Evolutionary conservation across 2,888 invertebrate genomes (phyloP).

Genomic region (Cremastinae sp.): DNA sequence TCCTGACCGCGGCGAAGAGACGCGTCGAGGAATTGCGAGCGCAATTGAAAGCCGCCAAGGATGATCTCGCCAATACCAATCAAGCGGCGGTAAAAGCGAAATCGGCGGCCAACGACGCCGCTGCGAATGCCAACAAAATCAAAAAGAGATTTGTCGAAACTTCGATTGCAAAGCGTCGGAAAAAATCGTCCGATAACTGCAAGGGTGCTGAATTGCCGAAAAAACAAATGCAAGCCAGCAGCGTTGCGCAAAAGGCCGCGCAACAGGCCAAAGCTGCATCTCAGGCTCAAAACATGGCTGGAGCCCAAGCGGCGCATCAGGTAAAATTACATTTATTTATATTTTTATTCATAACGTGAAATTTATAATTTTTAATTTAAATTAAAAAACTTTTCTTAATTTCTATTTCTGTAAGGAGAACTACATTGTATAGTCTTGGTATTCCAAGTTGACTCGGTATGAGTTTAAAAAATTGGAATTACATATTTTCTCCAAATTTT

Average conservation of each 20-base stretch:
- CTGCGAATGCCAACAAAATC: constrained; percentile 82
- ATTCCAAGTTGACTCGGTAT: too few species aligned
- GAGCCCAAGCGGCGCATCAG: constrained; percentile 86
- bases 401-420: too few species aligned
- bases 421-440: too few species aligned
- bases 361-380: not conserved
- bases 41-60: constrained; percentile 84
- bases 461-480: too few species aligned
- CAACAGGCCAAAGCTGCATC: constrained; percentile 87
- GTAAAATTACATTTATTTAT: constrained; percentile 72
- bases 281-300: constrained; percentile 87
- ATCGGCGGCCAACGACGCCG: constrained; percentile 86
- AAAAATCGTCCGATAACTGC: constrained; percentile 43
- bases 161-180: not conserved
- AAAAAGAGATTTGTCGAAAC: constrained; percentile 44
- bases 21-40: constrained; percentile 85
- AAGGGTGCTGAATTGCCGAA: constrained; percentile 15
- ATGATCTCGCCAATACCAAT: constrained; percentile 85
- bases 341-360: not conserved
- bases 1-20: constrained; percentile 85
- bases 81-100: constrained; percentile 86
- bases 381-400: not conserved
- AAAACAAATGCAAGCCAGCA: constrained; percentile 81
- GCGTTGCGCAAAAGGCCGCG: constrained; percentile 87
- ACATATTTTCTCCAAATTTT: too few species aligned